Base-by-base conservation (phyloP, 2,888 invertebrate genomes). In the Sacculina carcini region DNA sequence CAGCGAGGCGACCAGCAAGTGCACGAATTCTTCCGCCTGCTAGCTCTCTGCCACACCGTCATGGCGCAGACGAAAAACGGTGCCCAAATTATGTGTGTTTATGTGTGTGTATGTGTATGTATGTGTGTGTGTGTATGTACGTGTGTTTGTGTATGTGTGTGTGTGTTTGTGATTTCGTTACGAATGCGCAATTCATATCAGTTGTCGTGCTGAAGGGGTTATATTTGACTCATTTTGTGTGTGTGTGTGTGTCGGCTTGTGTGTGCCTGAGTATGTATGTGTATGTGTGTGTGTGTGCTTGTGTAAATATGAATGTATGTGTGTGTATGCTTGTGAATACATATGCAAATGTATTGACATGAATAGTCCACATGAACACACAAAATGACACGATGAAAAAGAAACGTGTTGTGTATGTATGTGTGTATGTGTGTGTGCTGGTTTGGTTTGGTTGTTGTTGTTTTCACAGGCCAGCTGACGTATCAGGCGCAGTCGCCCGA, bases 401-500 rank as follows among this genome's bases (percentile, higher is more conserved):
- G 19, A 6, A 19, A 24, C 29, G 7, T 26, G 14, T n/a, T 29
- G 10, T 28, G 5, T n/a, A 21, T 32, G 16, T 51, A n/a, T 6
- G 42, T 32, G 21, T 21, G 38, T n/a, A 5, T 5, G 34, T 34
- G 24, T 38, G 32, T 32, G 12, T 3, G 32, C 32, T 9, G 10
- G 32, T n/a, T 6, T 31, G 46, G 7, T 19, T 36, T 14, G 28
- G 24, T 26, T 32, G 21, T 49, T 51, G 31, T 40, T 52, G 42
- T 39, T 49, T 47, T 58, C 58, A 16, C 56, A 66, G 69, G 67
- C 1, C 72, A 74, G 60, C 69, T 85, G 56, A 77, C 79, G 62
- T 84, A 85, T 66, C 89, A 73, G 71, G 96, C 98, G 21, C 96
- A 98, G 66, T 94, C 92, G 54, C 98, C 98, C 1, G 98, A 98